These are phyloP conservation scores for Onychostoma macrolepis DNA, from an alignment of 2,113 vertebrate species.

Conservation along the genomic window DNA sequence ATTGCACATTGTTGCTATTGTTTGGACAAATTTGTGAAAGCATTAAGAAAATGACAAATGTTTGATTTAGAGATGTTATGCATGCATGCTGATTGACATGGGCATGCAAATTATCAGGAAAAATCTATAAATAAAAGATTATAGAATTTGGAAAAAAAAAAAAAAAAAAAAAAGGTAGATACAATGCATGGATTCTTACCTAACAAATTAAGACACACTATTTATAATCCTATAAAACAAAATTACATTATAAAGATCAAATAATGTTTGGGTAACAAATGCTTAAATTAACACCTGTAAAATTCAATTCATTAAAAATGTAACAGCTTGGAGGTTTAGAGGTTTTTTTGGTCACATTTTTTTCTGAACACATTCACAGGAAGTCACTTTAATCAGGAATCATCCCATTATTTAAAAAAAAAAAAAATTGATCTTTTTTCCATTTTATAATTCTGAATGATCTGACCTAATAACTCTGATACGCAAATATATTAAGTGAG, in stretches of 20 bases:
- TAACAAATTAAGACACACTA: neutral
- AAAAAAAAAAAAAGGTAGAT: neutral
- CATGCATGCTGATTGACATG: neutral
- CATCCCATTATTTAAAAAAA: neutral
- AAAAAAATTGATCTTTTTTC: neutral
- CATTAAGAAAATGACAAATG: neutral
- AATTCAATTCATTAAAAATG: neutral
- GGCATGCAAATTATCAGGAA: neutral
- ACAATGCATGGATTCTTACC: neutral
- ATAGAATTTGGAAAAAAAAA: neutral
- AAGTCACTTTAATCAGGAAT: neutral
- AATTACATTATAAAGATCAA: neutral
- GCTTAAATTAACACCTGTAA: neutral
- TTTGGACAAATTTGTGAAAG: neutral
- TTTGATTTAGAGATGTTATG: neutral
- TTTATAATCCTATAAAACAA: neutral
- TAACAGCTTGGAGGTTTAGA: conserved; percentile 18
- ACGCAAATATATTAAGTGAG: neutral
- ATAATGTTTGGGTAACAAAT: neutral
- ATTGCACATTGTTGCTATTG: neutral
- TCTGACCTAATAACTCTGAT: neutral
- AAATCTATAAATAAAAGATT: conserved; percentile 28
- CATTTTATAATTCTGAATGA: neutral
- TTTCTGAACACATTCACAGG: neutral
- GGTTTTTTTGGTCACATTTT: conserved; percentile 2